These are phyloP conservation scores for Tetraodon nigroviridis DNA, from an alignment of 2,113 vertebrate genomes.

Conservation along the genomic window DNA sequence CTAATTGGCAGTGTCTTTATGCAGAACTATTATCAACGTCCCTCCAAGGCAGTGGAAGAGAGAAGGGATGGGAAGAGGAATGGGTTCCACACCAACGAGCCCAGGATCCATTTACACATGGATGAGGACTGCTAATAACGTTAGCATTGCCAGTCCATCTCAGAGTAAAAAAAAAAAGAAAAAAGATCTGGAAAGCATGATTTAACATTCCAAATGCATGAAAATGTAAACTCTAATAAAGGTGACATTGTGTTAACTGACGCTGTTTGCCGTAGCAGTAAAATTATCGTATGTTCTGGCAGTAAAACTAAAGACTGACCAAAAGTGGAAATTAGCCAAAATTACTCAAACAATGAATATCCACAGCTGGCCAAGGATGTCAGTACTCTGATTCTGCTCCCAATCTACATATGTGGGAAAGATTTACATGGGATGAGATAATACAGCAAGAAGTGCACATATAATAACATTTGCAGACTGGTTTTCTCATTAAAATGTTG, in stretches of 20 bases:
- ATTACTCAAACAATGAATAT: constrained; percentile 29
- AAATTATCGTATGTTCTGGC: constrained; percentile 14
- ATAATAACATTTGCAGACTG: background rate
- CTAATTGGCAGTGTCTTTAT: constrained; percentile 75
- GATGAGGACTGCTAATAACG: constrained; percentile 64
- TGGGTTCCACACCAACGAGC: constrained; percentile 61
- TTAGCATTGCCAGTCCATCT: constrained; percentile 34
- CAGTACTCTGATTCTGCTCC: too few species aligned
- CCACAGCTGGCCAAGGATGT: constrained; percentile 1
- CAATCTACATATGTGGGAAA: background rate
- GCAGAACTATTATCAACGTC: constrained; percentile 71
- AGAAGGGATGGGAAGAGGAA: constrained; percentile 34
- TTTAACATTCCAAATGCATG: constrained; percentile 49
- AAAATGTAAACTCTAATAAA: constrained; percentile 39
- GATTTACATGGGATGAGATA: background rate
- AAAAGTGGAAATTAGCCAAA: constrained; percentile 21
- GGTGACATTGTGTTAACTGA: constrained; percentile 15
- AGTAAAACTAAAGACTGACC: constrained; percentile 7
- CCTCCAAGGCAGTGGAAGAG: constrained; percentile 59
- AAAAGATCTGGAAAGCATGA: constrained; percentile 12
- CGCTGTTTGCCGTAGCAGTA: constrained; percentile 6
- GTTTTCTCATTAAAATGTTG: constrained; percentile 25
- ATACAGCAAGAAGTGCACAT: constrained; percentile 7
- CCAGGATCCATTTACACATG: constrained; percentile 67
- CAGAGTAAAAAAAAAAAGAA: constrained; percentile 3